Evolutionary conservation across 2,113 vertebrate species (phyloP), one percentile per base, ranked within the genome.

Genomic region (Xenus cinereus): DNA sequence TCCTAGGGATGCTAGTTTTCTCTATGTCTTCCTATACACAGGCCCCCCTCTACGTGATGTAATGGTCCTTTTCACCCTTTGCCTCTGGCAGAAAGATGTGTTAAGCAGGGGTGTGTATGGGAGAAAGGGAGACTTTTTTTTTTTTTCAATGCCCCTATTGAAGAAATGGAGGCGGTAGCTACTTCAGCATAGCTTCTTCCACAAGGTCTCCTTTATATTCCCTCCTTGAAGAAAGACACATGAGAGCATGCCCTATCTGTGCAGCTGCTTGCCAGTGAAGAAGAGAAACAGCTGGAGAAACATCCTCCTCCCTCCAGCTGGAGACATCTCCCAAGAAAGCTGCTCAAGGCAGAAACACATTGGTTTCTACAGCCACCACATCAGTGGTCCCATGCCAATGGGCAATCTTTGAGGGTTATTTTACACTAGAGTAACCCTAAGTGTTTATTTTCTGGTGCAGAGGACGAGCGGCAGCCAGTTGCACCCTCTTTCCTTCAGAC

Each of bases 221-320:
- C 22, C 20, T 87, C 30, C 28, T 32, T 72, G 85, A 87, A 68
- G 48, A 21, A 68, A 90, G 48, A 84, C 9, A 1, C 46, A 41
- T 0, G 1, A 71, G 6, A 39, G 7, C 30, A 14, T 26, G 3
- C 18, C 43, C 33, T 35, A 27, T 37, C 33, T 6, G 1, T 68
- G 64, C 56, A 84, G 39, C 33, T 76, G 73, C 57, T 89, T 79
- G 62, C 41, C 48, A 67, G 24, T 27, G 64, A 67, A 60, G 43
- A 93, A 72, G 23, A 69, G 26, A 83, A 94, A 53, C n/a, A 85
- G 33, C 71, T 76, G 77, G 33, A 80, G 78, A 92, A 84, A 75
- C 20, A 35, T 39, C 30, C 27, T 89, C 18, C 30, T 85, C 27
- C 14, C 33, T 66, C 53, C 2, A 7, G 13, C 46, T 71, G 50